Evolutionary conservation across 2,888 invertebrate genomes (phyloP), one percentile per base, ranked within the genome.

Genomic region (Andrena hattorfiana): DNA sequence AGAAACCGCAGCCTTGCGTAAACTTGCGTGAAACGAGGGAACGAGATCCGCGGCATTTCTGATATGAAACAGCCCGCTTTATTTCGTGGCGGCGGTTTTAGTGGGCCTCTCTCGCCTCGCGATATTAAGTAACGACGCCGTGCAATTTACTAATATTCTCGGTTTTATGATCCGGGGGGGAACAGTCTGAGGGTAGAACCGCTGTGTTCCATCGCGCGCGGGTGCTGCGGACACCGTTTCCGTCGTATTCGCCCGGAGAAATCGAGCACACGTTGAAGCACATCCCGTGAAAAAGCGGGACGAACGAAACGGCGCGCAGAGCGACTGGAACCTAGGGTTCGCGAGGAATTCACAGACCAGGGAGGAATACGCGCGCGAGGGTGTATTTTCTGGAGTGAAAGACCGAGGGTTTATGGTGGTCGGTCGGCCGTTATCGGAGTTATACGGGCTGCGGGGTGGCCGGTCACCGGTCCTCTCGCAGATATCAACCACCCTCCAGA

Each of bases 1-100:
- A 91, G 89, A 87, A 90, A 89, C 89, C 88, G 89, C 87, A 86
- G 85, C 68, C 90, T 89, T 90, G 90, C 91, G 91, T 91, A 83
- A 86, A 85, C 79, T 81, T 89, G 89, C 90, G 90, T 90, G 89
- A 91, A 90, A 63, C 89, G 90, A 86, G 85, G 20, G 69, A 69
- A 28, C 26, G 48, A 54, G 35, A 26, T 59, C 28, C 56, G 48
- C 32, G 42, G 35, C 23, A n/a, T 54, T 69, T 64, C 77, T 56
- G 60, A 56, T 63, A 63, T 72, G 79, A 81, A 72, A 81, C 63
- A 26, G 68, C 28, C 30, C 20, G 66, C 35, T 79, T 68, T 72
- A 70, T 78, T 78, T 42, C 63, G 56, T 20, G 10, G 60, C 26
- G 56, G 23, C n/a, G 32, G 20, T 49, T 48, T 32, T 32, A 49